Evolutionary conservation across 2,888 invertebrate genomes (phyloP).

Genomic region (Noctua janthina): DNA sequence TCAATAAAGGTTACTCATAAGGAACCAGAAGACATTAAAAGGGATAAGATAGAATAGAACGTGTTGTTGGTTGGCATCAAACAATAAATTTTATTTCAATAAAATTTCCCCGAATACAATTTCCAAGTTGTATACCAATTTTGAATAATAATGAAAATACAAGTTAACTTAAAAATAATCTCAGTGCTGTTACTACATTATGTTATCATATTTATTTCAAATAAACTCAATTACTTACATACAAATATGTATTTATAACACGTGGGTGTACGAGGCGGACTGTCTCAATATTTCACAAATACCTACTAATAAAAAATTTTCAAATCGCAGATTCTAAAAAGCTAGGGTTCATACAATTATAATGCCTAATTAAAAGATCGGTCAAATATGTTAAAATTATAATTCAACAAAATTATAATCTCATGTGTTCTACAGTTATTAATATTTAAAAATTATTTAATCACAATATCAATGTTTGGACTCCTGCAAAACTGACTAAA

Average conservation of each 20-base stretch:
- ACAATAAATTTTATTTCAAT: conserved; percentile 9
- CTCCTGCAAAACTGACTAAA: not conserved
- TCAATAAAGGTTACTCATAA: not conserved
- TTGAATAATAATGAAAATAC: not conserved
- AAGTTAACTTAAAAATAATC: not conserved
- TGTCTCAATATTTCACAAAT: not conserved
- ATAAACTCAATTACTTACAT: not conserved
- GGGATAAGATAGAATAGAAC: not conserved
- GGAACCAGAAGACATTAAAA: not conserved
- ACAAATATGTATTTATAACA: not conserved
- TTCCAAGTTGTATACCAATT: not conserved
- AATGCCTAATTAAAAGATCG: not conserved
- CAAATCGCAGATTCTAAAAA: not conserved
- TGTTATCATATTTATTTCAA: conserved; percentile 1
- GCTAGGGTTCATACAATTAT: not conserved
- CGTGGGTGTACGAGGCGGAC: not conserved
- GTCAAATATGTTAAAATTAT: not conserved
- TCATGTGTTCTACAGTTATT: not conserved
- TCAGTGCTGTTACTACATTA: not conserved
- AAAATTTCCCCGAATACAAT: conserved; percentile 6
- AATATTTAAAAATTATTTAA: not conserved
- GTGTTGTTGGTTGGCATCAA: not conserved
- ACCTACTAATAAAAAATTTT: not conserved
- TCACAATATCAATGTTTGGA: conserved; percentile 1
- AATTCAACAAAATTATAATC: not conserved